Conservation (phyloP, 2,797 vertebrate species). For the Rhabdophis nuchalis region DNA sequence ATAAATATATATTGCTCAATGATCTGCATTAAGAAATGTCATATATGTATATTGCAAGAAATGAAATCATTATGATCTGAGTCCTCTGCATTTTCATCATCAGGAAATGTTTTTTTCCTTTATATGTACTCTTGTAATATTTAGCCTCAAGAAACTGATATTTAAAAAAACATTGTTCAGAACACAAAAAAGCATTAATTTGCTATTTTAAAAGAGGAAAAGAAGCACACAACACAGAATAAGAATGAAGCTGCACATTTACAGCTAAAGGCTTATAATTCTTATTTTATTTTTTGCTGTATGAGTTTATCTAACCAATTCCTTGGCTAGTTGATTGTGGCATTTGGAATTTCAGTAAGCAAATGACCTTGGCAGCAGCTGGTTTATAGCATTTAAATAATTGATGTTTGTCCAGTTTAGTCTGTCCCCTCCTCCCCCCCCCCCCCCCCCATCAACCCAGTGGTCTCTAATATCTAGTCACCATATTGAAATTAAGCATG, state of each 20-base stretch:
- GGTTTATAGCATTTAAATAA: neutral
- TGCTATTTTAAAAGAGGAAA: slow-evolving; percentile 38
- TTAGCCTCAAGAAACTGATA: slow-evolving; percentile 25
- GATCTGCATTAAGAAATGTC: accelerated
- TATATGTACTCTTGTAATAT: slow-evolving; percentile 31
- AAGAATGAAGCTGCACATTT: slow-evolving; percentile 32
- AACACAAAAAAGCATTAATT: slow-evolving; percentile 6
- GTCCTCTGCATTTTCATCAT: slow-evolving; percentile 29
- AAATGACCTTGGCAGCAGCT: accelerated
- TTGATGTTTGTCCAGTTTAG: neutral
- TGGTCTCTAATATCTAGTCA: neutral
- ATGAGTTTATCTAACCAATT: slow-evolving; percentile 41
- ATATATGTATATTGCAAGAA: slow-evolving; percentile 23
- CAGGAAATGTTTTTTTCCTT: slow-evolving; percentile 28
- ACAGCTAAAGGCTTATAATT: slow-evolving; percentile 24
- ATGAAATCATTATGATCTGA: slow-evolving; percentile 27
- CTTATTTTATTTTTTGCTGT: neutral
- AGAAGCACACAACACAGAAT: slow-evolving; percentile 21
- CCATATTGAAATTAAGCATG: neutral
- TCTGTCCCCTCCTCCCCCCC: neutral
- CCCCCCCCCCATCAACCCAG: too few species aligned
- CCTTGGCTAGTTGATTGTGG: slow-evolving; percentile 12
- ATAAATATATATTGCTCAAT: slow-evolving; percentile 21
- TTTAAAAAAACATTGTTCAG: neutral
- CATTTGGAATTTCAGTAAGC: neutral